These are phyloP conservation scores for Rhynchopsitta pachyrhyncha DNA, from an alignment of 2,113 vertebrate species.

Conservation along the genomic window DNA sequence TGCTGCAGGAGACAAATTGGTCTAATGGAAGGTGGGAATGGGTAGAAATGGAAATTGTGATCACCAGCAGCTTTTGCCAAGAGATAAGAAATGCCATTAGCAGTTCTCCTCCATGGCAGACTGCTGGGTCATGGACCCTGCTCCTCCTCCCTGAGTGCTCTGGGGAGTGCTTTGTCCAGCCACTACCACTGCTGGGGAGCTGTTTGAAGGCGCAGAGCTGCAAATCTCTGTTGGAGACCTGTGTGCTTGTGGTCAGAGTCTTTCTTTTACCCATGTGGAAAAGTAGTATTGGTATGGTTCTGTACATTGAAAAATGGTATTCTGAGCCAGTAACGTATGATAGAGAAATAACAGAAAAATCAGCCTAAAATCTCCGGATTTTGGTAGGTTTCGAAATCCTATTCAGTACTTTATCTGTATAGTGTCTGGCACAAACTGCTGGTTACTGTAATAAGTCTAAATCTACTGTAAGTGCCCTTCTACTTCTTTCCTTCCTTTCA, in stretches of 20 bases:
- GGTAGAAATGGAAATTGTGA: neutral
- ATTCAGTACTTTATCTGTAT: neutral
- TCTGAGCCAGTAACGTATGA: neutral
- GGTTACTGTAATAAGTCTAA: neutral
- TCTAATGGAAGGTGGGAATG: neutral
- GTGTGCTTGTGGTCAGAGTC: neutral
- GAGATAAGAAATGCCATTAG: conserved; percentile 34
- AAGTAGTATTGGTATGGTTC: neutral
- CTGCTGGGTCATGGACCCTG: neutral
- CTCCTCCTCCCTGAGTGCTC: neutral
- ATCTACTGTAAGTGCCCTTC: neutral
- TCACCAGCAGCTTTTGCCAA: conserved; percentile 18
- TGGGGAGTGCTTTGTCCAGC: neutral
- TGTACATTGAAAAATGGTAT: neutral
- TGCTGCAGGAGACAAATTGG: neutral
- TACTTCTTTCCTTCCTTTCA: conserved; percentile 1
- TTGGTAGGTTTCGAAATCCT: neutral
- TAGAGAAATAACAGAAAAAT: neutral
- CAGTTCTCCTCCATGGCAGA: neutral
- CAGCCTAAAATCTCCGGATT: neutral
- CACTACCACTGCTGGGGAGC: neutral
- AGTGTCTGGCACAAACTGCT: neutral
- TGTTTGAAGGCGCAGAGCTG: neutral
- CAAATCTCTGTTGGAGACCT: neutral
- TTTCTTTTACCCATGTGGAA: neutral